phyloP scores from a whole-genome alignment of 2,888 invertebrate species.

The Trisateles emortualis region DNA sequence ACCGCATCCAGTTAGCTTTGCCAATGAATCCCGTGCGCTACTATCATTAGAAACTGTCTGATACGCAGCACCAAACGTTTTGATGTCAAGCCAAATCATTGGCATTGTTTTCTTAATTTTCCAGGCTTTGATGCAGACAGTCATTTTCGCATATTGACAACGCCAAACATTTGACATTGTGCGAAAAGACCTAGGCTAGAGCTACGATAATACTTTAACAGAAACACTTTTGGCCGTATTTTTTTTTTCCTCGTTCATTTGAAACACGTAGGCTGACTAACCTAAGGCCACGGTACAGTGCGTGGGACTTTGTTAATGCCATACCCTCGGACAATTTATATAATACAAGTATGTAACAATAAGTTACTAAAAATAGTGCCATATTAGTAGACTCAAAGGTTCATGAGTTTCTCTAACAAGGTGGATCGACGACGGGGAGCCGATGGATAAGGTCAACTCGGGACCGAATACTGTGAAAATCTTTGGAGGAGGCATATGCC shows the following conservation, averaged over 20 bases:
- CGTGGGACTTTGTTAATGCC: background rate
- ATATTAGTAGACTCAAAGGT: background rate
- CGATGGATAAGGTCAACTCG: too few species aligned
- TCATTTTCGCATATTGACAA: too few species aligned
- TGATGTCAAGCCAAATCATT: constrained; percentile 48
- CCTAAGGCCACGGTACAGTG: background rate
- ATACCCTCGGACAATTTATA: constrained; percentile 4
- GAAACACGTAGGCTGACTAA: background rate
- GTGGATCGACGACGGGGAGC: too few species aligned
- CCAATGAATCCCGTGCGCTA: constrained; percentile 54
- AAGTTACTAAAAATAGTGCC: background rate
- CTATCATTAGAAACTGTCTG: constrained; percentile 48
- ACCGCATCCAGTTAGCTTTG: constrained; percentile 47
- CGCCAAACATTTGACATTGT: too few species aligned
- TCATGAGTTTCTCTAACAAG: too few species aligned
- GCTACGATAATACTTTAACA: constrained; percentile 5
- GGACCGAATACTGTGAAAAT: too few species aligned
- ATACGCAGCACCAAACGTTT: constrained; percentile 45
- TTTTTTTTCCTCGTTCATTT: background rate
- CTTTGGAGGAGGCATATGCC: too few species aligned
- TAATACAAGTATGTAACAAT: background rate
- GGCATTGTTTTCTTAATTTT: constrained; percentile 26
- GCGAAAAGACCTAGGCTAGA: too few species aligned
- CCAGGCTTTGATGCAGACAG: constrained; percentile 8
- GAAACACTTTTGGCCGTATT: constrained; percentile 3